Conservation (phyloP, 2,888 invertebrate genomes). For the Troglohyphantes excavatus region DNA sequence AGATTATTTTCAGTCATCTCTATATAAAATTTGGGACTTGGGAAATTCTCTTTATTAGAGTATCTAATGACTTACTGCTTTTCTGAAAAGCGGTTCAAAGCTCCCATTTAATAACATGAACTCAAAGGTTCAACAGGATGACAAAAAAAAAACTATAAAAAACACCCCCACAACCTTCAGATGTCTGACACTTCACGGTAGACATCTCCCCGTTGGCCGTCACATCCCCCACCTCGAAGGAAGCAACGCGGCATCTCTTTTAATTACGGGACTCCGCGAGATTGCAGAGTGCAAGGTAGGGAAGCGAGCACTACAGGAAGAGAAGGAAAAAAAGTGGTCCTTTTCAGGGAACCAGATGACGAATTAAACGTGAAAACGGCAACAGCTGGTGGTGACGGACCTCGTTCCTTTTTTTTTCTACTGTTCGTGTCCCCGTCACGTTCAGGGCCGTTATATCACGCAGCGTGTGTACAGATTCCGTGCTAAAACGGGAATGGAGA, state of each 20-base stretch:
- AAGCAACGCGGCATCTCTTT: not conserved
- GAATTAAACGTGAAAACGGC: conserved; percentile 15
- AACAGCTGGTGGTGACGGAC: conserved; percentile 41
- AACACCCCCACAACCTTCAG: too few species aligned
- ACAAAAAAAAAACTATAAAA: too few species aligned
- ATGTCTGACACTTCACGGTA: too few species aligned
- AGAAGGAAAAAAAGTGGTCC: not conserved
- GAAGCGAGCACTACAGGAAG: not conserved
- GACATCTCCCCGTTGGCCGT: too few species aligned
- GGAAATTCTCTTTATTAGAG: too few species aligned
- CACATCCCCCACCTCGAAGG: not conserved
- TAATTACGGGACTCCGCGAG: not conserved
- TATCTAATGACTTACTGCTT: too few species aligned
- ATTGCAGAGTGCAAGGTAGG: not conserved
- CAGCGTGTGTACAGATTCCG: not conserved
- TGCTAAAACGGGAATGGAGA: not conserved
- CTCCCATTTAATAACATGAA: too few species aligned
- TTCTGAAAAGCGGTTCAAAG: too few species aligned
- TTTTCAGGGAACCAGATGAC: not conserved
- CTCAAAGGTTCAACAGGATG: too few species aligned
- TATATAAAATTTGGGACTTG: too few species aligned
- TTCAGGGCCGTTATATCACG: conserved; percentile 16
- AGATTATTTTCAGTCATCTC: too few species aligned
- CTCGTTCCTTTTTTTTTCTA: conserved; percentile 13
- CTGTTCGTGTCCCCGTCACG: not conserved